Conservation (phyloP, 2,113 vertebrate genomes). For the Scophthalmus maximus region DNA sequence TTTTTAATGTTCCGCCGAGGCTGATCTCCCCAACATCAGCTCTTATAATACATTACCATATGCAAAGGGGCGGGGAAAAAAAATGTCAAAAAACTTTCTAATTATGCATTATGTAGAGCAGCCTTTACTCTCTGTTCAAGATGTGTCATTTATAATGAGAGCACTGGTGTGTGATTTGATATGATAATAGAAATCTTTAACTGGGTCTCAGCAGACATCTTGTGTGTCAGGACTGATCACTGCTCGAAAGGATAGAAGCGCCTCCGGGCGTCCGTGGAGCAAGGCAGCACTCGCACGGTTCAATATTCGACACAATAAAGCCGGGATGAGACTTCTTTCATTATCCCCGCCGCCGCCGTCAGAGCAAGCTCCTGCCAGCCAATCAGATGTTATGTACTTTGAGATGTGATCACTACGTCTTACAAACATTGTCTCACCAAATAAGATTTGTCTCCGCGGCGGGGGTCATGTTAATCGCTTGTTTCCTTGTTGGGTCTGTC, state of each 20-base stretch:
- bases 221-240: conserved; percentile 76
- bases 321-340: conserved; percentile 79
- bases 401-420: conserved; percentile 75
- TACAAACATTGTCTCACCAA: conserved; percentile 69
- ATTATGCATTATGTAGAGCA: conserved; percentile 80
- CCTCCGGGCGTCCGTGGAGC: conserved; percentile 74
- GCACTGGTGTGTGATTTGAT: conserved; percentile 76
- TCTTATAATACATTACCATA: conserved; percentile 74
- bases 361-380: conserved; percentile 70
- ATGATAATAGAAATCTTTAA: conserved; percentile 83
- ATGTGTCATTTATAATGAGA: conserved; percentile 80
- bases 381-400: conserved; percentile 75
- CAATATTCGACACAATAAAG: conserved; percentile 81
- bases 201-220: conserved; percentile 69
- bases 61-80: conserved; percentile 48
- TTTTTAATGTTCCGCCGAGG: conserved; percentile 74
- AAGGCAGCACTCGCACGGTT: conserved; percentile 72
- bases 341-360: conserved; percentile 60
- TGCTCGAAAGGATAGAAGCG: conserved; percentile 60
- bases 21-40: conserved; percentile 72
- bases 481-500: conserved; percentile 65
- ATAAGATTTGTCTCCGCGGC: conserved; percentile 59
- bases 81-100: conserved; percentile 72
- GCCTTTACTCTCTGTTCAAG: conserved; percentile 72
- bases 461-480: conserved; percentile 56